phyloP scores from a whole-genome alignment of 1,140 invertebrate species.

The Stegodyphus mimosarum region DNA sequence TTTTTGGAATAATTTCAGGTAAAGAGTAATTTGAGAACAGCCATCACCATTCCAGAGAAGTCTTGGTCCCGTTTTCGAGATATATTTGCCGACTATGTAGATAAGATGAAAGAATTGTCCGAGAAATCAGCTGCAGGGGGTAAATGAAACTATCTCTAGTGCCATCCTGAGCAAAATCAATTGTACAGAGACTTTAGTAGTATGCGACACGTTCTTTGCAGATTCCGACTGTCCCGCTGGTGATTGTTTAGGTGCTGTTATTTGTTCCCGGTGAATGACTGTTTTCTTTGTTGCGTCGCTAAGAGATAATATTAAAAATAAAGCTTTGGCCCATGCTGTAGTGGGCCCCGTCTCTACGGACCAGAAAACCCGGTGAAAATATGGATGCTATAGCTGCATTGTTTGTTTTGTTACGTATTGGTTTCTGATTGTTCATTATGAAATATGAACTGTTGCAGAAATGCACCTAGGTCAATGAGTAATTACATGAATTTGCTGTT shows the following conservation, averaged over 20 bases:
- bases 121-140: constrained; percentile 63
- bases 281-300: constrained; percentile 61
- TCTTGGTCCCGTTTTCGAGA: constrained; percentile 96
- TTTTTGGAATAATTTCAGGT: constrained; percentile 74
- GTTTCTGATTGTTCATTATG: constrained; percentile 34
- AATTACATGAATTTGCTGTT: neutral
- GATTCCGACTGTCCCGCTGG: constrained; percentile 61
- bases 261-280: constrained; percentile 62
- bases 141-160: constrained; percentile 61
- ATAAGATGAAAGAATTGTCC: constrained; percentile 82
- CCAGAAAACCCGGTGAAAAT: constrained; percentile 56
- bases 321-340: constrained; percentile 17
- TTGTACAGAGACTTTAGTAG: constrained; percentile 61
- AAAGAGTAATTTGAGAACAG: constrained; percentile 96
- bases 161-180: constrained; percentile 61
- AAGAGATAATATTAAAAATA: constrained; percentile 49
- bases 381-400: constrained; percentile 54
- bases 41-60: constrained; percentile 97
- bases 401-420: constrained; percentile 56
- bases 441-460: constrained; percentile 47
- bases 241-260: constrained; percentile 62
- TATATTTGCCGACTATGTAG: constrained; percentile 94
- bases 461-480: constrained; percentile 23
- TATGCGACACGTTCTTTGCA: constrained; percentile 60
- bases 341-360: constrained; percentile 44